Conservation (phyloP, 2,113 vertebrate genomes). For the Pao palembangensis region DNA sequence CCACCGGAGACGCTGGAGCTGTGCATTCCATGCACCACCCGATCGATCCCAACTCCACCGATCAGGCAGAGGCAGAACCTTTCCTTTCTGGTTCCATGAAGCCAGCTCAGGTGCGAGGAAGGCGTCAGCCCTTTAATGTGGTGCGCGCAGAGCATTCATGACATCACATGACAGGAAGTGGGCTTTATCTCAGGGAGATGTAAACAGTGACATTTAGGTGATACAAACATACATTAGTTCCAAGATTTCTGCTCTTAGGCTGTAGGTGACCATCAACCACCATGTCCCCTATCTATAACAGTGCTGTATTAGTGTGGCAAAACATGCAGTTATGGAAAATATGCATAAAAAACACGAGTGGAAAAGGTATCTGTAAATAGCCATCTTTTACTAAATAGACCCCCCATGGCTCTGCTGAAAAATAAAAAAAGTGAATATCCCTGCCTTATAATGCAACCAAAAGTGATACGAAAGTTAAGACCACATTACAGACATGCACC, state of each 20-base stretch:
- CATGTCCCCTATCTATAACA: conserved; percentile 69
- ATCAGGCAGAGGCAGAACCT: conserved; percentile 30
- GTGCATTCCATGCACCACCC: conserved; percentile 55
- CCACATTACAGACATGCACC: conserved; percentile 71
- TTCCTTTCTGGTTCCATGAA: conserved; percentile 48
- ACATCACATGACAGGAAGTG: conserved; percentile 61
- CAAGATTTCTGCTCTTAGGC: conserved; percentile 54
- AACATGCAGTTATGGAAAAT: conserved; percentile 74
- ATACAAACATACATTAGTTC: conserved; percentile 66
- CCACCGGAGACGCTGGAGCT: conserved; percentile 43
- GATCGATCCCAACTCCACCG: conserved; percentile 20
- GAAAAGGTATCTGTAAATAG: conserved; percentile 74
- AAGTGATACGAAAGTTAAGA: conserved; percentile 69
- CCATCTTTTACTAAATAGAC: conserved; percentile 69
- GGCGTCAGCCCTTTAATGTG: conserved; percentile 64
- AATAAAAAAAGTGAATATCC: conserved; percentile 59
- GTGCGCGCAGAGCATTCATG: conserved; percentile 62
- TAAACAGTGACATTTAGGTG: conserved; percentile 72
- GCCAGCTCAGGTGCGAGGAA: conserved; percentile 48
- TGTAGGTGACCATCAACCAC: conserved; percentile 55
- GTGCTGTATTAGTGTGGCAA: conserved; percentile 72
- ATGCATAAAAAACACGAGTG: conserved; percentile 66
- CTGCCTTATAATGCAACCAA: conserved; percentile 67
- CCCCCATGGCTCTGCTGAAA: conserved; percentile 70
- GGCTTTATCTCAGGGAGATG: conserved; percentile 66